These are phyloP conservation scores for Xestoiulus laeticollis DNA, from an alignment of 2,888 invertebrate species.

Conservation along the genomic window DNA sequence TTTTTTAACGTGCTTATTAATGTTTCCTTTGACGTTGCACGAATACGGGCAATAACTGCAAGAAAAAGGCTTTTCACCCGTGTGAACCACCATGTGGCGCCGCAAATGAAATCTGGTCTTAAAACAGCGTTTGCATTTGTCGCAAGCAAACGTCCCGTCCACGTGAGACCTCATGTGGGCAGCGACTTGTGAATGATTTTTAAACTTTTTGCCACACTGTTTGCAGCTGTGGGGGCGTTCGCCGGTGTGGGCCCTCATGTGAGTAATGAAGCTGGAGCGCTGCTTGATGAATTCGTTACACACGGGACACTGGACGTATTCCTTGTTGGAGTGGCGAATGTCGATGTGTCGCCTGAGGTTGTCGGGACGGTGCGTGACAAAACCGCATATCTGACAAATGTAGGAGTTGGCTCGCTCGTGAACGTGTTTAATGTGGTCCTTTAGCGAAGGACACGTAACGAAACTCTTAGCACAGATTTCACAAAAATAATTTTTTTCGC, in stretches of 20 bases:
- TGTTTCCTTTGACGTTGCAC: conserved; percentile 60
- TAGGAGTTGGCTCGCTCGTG: conserved; percentile 53
- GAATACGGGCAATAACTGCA: conserved; percentile 59
- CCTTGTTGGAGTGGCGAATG: conserved; percentile 58
- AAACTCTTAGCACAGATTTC: conserved; percentile 89
- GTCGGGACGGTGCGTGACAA: conserved; percentile 58
- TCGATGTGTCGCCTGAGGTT: conserved; percentile 59
- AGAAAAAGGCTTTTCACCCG: conserved; percentile 58
- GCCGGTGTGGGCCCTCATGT: conserved; percentile 86
- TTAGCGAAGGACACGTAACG: conserved; percentile 89
- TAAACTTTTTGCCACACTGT: conserved; percentile 54
- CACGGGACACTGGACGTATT: conserved; percentile 58
- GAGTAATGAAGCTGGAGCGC: conserved; percentile 70
- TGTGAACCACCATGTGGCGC: conserved; percentile 57
- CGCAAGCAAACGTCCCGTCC: conserved; percentile 53
- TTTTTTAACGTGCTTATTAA: conserved; percentile 59
- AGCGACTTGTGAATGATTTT: conserved; percentile 54
- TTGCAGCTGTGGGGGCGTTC: conserved; percentile 58
- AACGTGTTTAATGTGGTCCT: conserved; percentile 72
- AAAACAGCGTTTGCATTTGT: conserved; percentile 56
- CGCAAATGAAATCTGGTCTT: conserved; percentile 59
- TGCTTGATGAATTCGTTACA: conserved; percentile 59
- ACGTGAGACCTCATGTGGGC: conserved; percentile 54
- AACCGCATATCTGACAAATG: conserved; percentile 57
- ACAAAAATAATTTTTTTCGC: conserved; percentile 74